Evolutionary conservation across 2,797 vertebrate genomes (phyloP), one percentile per base, ranked within the genome.

Genomic region (Pteronotus mesoamericanus): DNA sequence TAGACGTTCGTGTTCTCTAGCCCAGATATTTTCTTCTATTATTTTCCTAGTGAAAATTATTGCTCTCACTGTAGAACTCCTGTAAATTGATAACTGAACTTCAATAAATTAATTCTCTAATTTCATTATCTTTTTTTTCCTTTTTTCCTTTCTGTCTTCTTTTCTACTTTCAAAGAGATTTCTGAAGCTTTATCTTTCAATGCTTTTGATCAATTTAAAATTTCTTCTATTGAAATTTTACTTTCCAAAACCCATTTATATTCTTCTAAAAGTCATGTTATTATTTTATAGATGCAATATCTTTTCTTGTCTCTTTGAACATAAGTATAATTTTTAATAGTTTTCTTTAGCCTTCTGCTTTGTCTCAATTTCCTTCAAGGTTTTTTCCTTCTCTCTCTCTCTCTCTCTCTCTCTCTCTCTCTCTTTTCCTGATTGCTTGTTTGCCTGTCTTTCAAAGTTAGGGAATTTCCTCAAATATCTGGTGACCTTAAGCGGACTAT

Each of bases 91-190:
- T 29, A 55, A 48, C 29, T 46, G 44, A 87, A 29, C 9, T 29
- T 71, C 19, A 59, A 42, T 44, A 9, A 90, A 32, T 72, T 57
- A 26, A 46, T 68, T 86, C 39, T 66, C 51, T 78, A 53, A 78
- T 55, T 92, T 71, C 32, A 68, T 86, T 26, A 64, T 46, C 19
- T 53, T 95, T 79, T 71, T 71, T 71, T 29, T 82, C 42, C 7
- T 95, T 21, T 69, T 83, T 83, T 14, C 5, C 86, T 12, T 72
- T 44, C 80, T 44, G 21, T 51, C 77, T 51, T n/a, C 46, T 39
- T 85, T 82, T 91, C 66, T 80, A n/a, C 79, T 64, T 92, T n/a
- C 53, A 72, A 39, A 10, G 39, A 93, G 29, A 85, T 78, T 90
- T 85, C 51, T 51, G 9, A 46, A 86, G 61, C 22, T 71, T 69